Conservation (phyloP, 2,113 vertebrate species). For the Corythornis vintsioides region DNA sequence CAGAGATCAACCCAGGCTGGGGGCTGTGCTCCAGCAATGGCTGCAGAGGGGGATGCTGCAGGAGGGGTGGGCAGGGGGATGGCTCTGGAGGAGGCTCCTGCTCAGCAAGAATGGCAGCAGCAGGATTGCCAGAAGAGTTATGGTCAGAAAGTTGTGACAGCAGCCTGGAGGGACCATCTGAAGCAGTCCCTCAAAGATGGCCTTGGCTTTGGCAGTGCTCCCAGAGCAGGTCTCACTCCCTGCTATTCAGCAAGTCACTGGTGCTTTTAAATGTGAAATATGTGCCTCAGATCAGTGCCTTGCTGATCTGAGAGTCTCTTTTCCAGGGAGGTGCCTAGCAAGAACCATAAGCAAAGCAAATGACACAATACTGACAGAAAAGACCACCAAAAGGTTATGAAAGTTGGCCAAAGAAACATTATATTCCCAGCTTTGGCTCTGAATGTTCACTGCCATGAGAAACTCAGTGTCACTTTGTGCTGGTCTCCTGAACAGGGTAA, state of each 20-base stretch:
- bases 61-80: background rate
- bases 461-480: background rate
- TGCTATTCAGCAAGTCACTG: background rate
- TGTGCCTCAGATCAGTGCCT: background rate
- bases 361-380: background rate
- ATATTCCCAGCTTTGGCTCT: background rate
- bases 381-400: background rate
- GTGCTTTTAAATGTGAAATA: background rate
- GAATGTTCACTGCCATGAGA: background rate
- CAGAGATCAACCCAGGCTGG: background rate
- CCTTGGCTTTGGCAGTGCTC: background rate
- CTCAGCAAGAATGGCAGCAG: fast-evolving
- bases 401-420: background rate
- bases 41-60: background rate
- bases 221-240: background rate
- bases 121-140: background rate
- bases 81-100: background rate
- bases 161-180: background rate
- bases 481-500: background rate
- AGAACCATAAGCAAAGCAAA: background rate
- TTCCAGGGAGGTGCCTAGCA: background rate
- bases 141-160: fast-evolving
- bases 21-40: fast-evolving
- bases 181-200: background rate
- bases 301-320: background rate